These are phyloP conservation scores for Sebastes fasciatus DNA, from an alignment of 2,113 vertebrate species.

Conservation along the genomic window DNA sequence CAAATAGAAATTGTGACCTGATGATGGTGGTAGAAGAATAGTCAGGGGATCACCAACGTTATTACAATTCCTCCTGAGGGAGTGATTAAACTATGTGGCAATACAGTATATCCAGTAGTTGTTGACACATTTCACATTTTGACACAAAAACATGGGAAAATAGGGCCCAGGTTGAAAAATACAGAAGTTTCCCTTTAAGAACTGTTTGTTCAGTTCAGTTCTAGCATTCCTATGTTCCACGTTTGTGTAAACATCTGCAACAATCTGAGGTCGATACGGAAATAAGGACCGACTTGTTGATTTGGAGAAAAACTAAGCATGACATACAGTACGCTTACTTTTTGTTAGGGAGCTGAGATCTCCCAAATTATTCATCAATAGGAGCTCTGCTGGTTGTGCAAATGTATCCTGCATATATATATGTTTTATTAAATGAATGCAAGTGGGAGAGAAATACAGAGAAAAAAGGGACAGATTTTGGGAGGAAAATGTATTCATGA, in stretches of 20 bases:
- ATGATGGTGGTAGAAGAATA: too few relatives aligned
- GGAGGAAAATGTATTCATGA: background rate
- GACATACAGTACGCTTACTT: background rate
- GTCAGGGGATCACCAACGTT: background rate
- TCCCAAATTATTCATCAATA: conserved; percentile 28
- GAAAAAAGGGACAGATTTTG: background rate
- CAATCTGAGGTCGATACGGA: background rate
- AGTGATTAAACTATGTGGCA: background rate
- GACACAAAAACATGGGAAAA: background rate
- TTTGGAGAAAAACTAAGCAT: conserved; percentile 2
- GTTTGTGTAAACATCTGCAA: background rate
- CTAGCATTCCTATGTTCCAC: background rate
- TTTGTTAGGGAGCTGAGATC: conserved; percentile 8
- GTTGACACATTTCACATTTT: background rate
- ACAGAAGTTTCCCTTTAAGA: background rate
- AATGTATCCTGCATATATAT: background rate
- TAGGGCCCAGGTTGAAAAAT: too few relatives aligned
- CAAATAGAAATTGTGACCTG: too few relatives aligned
- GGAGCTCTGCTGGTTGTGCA: background rate
- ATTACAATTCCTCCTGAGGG: background rate
- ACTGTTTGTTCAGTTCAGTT: conserved; percentile 2
- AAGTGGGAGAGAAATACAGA: conserved; percentile 11
- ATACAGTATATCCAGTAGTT: too few relatives aligned
- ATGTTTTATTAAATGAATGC: conserved; percentile 11
- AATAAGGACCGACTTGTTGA: background rate